Evolutionary conservation across 1,140 invertebrate genomes (phyloP).

Genomic region (Cepaea nemoralis): DNA sequence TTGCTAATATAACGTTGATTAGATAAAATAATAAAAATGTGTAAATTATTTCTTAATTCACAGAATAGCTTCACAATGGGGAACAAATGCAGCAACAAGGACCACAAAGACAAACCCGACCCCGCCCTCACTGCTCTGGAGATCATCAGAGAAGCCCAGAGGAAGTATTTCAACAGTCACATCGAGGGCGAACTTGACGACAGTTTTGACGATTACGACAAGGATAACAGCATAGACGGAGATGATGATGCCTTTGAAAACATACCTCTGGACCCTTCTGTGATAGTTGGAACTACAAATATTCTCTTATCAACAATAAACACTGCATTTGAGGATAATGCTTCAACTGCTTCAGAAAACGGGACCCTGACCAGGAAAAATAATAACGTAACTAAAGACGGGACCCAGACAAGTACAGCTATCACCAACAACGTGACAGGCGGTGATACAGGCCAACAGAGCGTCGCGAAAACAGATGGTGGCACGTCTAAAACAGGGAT

Average conservation of each 20-base stretch:
- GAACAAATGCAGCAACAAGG: neutral
- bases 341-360: neutral
- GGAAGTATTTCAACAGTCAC: conserved; percentile 40
- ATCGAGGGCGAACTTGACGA: conserved; percentile 23
- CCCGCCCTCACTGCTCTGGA: neutral
- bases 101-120: neutral
- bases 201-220: neutral
- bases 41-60: too few relatives aligned
- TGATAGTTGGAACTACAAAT: neutral
- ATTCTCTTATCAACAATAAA: neutral
- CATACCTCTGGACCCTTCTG: neutral
- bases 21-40: too few relatives aligned
- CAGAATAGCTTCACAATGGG: too few relatives aligned
- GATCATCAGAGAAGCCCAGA: conserved; percentile 38
- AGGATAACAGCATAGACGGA: neutral
- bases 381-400: neutral
- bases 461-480: neutral
- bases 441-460: neutral
- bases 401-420: neutral
- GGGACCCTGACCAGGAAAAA: neutral
- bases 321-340: neutral
- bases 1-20: too few relatives aligned
- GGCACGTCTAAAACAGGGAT: neutral
- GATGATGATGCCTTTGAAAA: conserved; percentile 7
- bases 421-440: neutral